Evolutionary conservation across 2,797 vertebrate species (phyloP), one percentile per base, ranked within the genome.

Genomic region (Typhlichthys subterraneus): DNA sequence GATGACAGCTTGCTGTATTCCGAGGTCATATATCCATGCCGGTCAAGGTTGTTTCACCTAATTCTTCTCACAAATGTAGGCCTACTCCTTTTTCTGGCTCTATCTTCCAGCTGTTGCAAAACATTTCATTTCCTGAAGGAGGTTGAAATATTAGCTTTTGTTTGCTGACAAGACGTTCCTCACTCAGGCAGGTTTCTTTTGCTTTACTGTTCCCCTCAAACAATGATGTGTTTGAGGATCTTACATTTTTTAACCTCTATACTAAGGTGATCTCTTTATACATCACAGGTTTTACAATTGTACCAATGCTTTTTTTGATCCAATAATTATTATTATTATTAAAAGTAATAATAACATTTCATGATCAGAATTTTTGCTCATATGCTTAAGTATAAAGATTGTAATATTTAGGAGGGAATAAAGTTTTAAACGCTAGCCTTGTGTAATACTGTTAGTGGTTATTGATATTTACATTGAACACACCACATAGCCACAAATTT

Each of bases 111-210:
- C 84, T 84, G 81, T 87, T 85, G 84, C 80, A 88, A 88, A 88
- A 91, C 81, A 89, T 89, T 88, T 88, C 57, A 87, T 87, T 89
- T 91, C 86, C 87, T 87, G 83, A 82, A 81, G 13, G 53, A 82
- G 71, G 58, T 66, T 83, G 81, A 88, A 86, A 88, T 85, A 84
- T 87, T 82, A 79, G 73, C 73, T 82, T 84, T 84, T 84, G 79
- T 86, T 79, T 83, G 64, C 79, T 81, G 79, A 83, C 76, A 81
- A 65, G 73, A 9, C 38, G 31, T 53, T 53, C 11, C 52, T 87
- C 73, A 66, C 70, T 82, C 71, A 67, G 63, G 67, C 70, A 71
- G 65, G 53, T 63, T 63, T 64, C 64, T 29, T 29, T 29, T 61
- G 60, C 63, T 82, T 72, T 75, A 73, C 68, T 45, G 14, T 61